Conservation (phyloP, 2,888 invertebrate species). For the Drosophila buzzatii region DNA sequence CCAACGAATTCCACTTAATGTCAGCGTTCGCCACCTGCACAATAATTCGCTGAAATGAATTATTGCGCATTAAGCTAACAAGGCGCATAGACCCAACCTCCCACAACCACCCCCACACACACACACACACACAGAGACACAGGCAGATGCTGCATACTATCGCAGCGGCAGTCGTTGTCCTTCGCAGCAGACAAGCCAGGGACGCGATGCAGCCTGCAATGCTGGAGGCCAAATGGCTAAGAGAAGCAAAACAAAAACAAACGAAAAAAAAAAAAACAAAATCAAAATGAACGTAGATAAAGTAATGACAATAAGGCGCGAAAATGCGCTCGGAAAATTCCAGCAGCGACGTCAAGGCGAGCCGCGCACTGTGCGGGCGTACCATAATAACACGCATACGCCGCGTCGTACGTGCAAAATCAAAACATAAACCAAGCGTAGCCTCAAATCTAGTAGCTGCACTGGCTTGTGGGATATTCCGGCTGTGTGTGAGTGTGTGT, state of each 20-base stretch:
- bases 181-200: conserved; percentile 57
- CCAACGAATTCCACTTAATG: conserved; percentile 45
- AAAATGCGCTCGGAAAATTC: conserved; percentile 47
- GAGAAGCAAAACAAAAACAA: conserved; percentile 17
- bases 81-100: conserved; percentile 8
- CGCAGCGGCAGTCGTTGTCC: conserved; percentile 47
- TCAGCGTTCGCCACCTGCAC: conserved; percentile 35
- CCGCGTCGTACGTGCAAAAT: conserved; percentile 64
- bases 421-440: conserved; percentile 71
- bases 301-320: conserved; percentile 70
- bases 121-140: conserved; percentile 1
- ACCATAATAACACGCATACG: conserved; percentile 71
- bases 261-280: conserved; percentile 18
- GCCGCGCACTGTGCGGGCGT: conserved; percentile 7
- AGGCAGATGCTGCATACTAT: conserved; percentile 18
- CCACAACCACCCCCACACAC: conserved; percentile 1
- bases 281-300: conserved; percentile 12
- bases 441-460: conserved; percentile 47
- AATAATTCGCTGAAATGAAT: conserved; percentile 62
- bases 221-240: conserved; percentile 62
- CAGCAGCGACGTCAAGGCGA: conserved; percentile 51
- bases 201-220: conserved; percentile 60
- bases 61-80: conserved; percentile 63
- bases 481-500: background rate
- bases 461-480: conserved; percentile 11